Evolutionary conservation across 2,888 invertebrate species (phyloP).

Genomic region (Polyploca ridens): DNA sequence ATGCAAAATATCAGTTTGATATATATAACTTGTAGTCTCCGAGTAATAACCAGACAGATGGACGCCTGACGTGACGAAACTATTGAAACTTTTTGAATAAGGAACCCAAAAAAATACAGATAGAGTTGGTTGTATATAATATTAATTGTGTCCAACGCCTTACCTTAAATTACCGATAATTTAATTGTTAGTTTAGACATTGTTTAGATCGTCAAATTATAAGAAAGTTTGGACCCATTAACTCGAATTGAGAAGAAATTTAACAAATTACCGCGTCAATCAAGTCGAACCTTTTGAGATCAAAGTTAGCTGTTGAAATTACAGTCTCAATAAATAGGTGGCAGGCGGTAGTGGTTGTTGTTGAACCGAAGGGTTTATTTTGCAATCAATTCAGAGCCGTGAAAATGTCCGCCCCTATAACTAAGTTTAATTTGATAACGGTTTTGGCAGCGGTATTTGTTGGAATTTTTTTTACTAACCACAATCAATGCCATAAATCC

Average conservation of each 20-base stretch:
- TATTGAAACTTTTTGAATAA: no score
- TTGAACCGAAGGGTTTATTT: not conserved
- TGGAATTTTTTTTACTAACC: not conserved
- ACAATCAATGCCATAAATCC: not conserved
- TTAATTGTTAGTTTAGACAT: not conserved
- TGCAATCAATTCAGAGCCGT: not conserved
- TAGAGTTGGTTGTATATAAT: no score
- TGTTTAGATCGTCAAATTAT: constrained; percentile 1
- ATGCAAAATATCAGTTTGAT: no score
- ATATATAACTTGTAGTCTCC: no score
- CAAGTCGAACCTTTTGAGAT: constrained; percentile 9
- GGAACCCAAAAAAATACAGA: no score
- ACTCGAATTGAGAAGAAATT: not conserved
- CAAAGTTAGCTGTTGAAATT: constrained; percentile 10
- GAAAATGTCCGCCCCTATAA: not conserved
- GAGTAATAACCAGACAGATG: no score
- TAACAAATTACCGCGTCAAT: constrained; percentile 13
- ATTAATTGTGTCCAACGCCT: not conserved
- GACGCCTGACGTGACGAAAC: no score
- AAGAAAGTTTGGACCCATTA: constrained; percentile 9
- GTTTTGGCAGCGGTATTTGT: not conserved
- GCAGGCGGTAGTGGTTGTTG: not conserved
- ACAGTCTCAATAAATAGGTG: constrained; percentile 5
- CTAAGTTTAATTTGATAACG: not conserved
- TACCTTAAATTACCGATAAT: not conserved